Percentiles rank a stretch among this genome's conserved stretches.
Evolutionary conservation across 1,140 invertebrate genomes (phyloP).

Genomic region (Hycleus cichorii): DNA sequence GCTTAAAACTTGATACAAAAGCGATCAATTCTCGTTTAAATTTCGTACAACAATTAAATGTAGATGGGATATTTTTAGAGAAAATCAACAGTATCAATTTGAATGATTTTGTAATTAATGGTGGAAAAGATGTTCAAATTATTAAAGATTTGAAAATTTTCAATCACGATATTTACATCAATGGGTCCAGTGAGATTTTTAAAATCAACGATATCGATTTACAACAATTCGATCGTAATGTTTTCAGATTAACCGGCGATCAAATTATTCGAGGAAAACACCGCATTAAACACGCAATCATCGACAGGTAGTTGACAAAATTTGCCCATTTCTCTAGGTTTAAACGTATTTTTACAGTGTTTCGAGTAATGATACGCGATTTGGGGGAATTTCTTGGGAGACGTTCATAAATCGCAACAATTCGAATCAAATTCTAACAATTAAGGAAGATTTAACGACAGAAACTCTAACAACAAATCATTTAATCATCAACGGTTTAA

Average conservation of each 20-base stretch:
- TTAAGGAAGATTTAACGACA: conserved; percentile 5
- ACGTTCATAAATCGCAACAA: conserved; percentile 7
- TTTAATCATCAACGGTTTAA: conserved; percentile 15
- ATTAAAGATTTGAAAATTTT: conserved; percentile 40
- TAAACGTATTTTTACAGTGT: conserved; percentile 9
- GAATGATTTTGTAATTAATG: conserved; percentile 30
- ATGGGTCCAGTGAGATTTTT: conserved; percentile 25
- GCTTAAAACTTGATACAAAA: conserved; percentile 29
- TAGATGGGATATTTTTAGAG: conserved; percentile 32
- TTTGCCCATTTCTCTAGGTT: no score
- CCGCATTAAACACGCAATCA: conserved; percentile 13
- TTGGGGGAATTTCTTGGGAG: conserved; percentile 10
- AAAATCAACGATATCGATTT: conserved; percentile 32
- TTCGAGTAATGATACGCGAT: conserved; percentile 6
- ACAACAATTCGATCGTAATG: conserved; percentile 28
- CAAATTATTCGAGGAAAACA: conserved; percentile 39
- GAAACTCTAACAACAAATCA: conserved; percentile 13
- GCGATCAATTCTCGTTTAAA: conserved; percentile 30
- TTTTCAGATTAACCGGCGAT: conserved; percentile 39
- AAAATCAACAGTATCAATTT: conserved; percentile 35
- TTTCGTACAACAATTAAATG: conserved; percentile 38
- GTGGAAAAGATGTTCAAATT: conserved; percentile 36
- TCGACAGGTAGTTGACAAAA: conserved; percentile 9
- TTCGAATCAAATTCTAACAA: neutral
- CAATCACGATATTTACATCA: conserved; percentile 31